Percentiles rank a stretch among this genome's conserved stretches.
Conservation (phyloP, 2,888 invertebrate genomes). For the Camptogramma bilineatum region DNA sequence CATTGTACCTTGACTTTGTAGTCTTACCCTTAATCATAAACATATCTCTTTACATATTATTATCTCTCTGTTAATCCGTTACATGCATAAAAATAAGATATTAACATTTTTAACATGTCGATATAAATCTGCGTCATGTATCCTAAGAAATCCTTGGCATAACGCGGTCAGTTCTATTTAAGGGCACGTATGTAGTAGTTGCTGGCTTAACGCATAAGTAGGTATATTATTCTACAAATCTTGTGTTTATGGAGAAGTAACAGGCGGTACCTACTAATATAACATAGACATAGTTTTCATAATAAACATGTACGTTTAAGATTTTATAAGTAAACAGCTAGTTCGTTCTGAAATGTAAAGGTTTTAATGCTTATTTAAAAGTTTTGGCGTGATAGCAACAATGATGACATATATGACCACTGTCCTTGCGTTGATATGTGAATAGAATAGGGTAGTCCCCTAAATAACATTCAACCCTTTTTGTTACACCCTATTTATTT, state of each 20-base stretch:
- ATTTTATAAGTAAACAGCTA: background rate
- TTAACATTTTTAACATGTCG: constrained; percentile 4
- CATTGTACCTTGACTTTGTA: background rate
- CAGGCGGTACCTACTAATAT: constrained; percentile 5
- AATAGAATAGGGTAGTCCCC: constrained; percentile 65
- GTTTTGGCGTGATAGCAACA: constrained; percentile 19
- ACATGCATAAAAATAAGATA: background rate
- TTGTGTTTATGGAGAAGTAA: constrained; percentile 27
- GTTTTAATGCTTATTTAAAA: constrained; percentile 12
- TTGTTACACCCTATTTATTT: constrained; percentile 70
- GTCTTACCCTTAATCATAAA: background rate
- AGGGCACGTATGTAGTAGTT: constrained; percentile 43
- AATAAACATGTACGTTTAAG: constrained; percentile 3
- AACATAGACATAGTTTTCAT: constrained; percentile 2
- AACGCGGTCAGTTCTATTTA: constrained; percentile 49
- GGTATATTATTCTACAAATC: constrained; percentile 39
- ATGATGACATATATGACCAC: constrained; percentile 40
- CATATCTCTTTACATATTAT: too few relatives aligned
- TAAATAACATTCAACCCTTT: constrained; percentile 75
- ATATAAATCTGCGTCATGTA: constrained; percentile 27
- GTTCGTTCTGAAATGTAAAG: constrained; percentile 3
- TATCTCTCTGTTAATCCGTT: background rate
- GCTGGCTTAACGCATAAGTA: constrained; percentile 37
- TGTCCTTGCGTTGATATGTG: constrained; percentile 55
- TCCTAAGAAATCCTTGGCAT: constrained; percentile 44